These are phyloP conservation scores for Pipistrellus pygmaeus DNA, from an alignment of 2,797 vertebrate genomes.

Conservation along the genomic window DNA sequence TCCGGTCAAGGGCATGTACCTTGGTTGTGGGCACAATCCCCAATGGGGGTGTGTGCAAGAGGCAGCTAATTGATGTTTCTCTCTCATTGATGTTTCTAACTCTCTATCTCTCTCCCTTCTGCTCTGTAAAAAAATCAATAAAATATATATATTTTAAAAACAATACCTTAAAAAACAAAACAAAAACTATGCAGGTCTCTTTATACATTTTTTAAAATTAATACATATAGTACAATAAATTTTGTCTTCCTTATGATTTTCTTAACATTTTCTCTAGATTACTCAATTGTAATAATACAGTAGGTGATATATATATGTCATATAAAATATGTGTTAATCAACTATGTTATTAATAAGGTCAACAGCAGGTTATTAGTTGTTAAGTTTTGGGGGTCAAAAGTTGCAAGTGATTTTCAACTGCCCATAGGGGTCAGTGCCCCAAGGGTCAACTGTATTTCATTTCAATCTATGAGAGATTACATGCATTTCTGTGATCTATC, in stretches of 20 bases:
- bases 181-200: neutral
- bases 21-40: too few species aligned
- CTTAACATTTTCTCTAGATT: neutral
- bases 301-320: neutral
- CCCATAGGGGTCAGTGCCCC: neutral
- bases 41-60: too few species aligned
- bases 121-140: too few species aligned
- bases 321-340: neutral
- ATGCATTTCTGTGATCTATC: constrained; percentile 23
- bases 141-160: too few species aligned
- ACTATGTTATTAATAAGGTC: neutral
- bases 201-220: neutral
- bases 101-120: too few species aligned
- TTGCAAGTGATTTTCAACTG: neutral
- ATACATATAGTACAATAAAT: neutral
- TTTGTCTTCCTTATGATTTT: neutral
- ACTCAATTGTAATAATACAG: neutral
- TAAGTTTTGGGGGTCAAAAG: neutral
- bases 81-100: too few species aligned
- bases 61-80: too few species aligned
- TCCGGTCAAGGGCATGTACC: too few species aligned
- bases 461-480: neutral
- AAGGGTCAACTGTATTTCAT: constrained; percentile 30
- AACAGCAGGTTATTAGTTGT: neutral
- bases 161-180: too few species aligned